Evolutionary conservation across 2,797 vertebrate species (phyloP).

Genomic region (Thamnophis elegans): DNA sequence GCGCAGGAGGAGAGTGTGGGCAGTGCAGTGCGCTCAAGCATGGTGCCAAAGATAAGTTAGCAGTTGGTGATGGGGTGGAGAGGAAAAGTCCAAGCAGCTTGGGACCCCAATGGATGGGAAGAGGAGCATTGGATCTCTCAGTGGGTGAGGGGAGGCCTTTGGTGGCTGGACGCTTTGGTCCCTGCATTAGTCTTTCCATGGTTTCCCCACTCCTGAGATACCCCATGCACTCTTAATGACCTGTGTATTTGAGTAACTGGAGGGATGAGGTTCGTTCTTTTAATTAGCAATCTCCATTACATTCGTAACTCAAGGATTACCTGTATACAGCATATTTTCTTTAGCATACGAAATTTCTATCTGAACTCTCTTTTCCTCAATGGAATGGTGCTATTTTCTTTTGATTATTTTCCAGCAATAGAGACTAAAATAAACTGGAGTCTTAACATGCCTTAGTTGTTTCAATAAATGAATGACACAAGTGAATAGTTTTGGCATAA

Average conservation of each 20-base stretch:
- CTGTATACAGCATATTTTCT: not conserved
- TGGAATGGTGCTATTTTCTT: not conserved
- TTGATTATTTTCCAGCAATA: not conserved
- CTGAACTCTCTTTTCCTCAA: not conserved
- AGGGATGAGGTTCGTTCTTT: not conserved
- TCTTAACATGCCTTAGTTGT: slow-evolving; percentile 49
- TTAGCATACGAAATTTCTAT: not conserved
- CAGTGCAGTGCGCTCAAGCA: not conserved
- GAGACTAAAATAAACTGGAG: not conserved
- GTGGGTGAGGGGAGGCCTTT: not conserved
- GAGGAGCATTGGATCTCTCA: not conserved
- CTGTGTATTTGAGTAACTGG: not conserved
- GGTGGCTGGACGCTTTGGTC: not conserved
- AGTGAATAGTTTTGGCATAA: slow-evolving; percentile 40
- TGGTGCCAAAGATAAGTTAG: not conserved
- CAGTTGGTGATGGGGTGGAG: fast-evolving
- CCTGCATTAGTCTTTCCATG: not conserved
- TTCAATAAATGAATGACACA: slow-evolving; percentile 31
- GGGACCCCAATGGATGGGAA: not conserved
- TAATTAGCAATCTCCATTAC: not conserved
- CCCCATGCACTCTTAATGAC: not conserved
- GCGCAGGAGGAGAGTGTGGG: not conserved
- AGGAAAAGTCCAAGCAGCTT: not conserved
- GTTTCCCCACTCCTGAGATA: not conserved
- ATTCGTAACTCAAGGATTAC: not conserved